phyloP scores from a whole-genome alignment of 1,140 invertebrate species.

The Lordiphosa stackelbergi region DNA sequence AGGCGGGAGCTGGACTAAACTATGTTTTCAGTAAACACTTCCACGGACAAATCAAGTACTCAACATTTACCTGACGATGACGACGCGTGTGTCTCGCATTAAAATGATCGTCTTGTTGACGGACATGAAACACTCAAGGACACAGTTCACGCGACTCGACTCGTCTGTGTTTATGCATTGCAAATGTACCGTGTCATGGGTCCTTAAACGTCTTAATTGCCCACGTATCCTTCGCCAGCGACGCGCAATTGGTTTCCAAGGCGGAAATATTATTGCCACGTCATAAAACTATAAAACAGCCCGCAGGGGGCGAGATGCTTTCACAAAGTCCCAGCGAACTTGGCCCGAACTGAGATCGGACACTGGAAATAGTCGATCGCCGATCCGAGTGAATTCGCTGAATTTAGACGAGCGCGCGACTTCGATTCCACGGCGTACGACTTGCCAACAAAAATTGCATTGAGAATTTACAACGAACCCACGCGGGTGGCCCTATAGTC shows the following conservation, averaged over 20 bases:
- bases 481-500: slow-evolving; percentile 47
- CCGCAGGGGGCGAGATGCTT: slow-evolving; percentile 55
- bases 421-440: slow-evolving; percentile 62
- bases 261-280: slow-evolving; percentile 75
- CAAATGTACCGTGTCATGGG: slow-evolving; percentile 72
- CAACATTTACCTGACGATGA: slow-evolving; percentile 40
- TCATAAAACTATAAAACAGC: slow-evolving; percentile 75
- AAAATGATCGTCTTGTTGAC: slow-evolving; percentile 65
- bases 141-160: slow-evolving; percentile 64
- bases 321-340: slow-evolving; percentile 20
- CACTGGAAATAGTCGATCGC: slow-evolving; percentile 25
- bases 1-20: slow-evolving; percentile 45
- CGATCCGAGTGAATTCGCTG: slow-evolving; percentile 56
- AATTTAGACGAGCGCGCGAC: slow-evolving; percentile 54
- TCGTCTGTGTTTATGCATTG: slow-evolving; percentile 54
- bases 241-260: slow-evolving; percentile 68
- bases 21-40: slow-evolving; percentile 69
- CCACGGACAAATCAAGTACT: slow-evolving; percentile 48
- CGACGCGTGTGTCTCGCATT: slow-evolving; percentile 69
- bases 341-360: slow-evolving; percentile 9
- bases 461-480: slow-evolving; percentile 48
- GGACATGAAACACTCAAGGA: slow-evolving; percentile 35
- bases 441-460: slow-evolving; percentile 41
- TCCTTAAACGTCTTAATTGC: slow-evolving; percentile 73
- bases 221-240: slow-evolving; percentile 62